phyloP scores from a whole-genome alignment of 2,113 vertebrate genomes.

The Phalacrocorax brasilianus region DNA sequence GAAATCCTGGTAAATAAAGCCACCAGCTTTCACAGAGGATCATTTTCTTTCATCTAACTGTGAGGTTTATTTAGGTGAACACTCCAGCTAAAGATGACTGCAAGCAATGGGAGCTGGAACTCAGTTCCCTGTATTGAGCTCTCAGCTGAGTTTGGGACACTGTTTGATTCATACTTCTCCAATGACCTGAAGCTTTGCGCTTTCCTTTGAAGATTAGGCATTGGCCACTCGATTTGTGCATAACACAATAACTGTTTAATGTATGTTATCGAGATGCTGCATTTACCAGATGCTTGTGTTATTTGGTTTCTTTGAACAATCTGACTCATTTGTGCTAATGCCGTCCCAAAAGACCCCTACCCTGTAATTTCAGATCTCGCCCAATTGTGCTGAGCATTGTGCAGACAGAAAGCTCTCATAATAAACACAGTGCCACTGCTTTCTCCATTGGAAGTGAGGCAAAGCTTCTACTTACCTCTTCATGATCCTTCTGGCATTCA shows the following conservation, averaged over 20 bases:
- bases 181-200: neutral
- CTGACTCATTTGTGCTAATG: neutral
- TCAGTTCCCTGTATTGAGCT: neutral
- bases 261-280: neutral
- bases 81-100: neutral
- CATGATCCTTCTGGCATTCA: neutral
- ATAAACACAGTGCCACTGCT: neutral
- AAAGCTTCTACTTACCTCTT: constrained; percentile 14
- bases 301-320: neutral
- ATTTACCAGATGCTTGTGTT: neutral
- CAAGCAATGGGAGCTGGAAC: neutral
- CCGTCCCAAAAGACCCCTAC: neutral
- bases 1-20: neutral
- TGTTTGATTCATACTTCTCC: neutral
- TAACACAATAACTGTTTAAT: neutral
- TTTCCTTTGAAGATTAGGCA: neutral
- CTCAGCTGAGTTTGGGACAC: neutral
- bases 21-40: neutral
- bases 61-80: neutral
- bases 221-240: neutral
- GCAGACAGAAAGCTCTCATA: neutral
- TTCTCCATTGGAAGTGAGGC: neutral
- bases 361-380: neutral
- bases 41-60: neutral
- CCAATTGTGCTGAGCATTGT: neutral